A percentile compares a stretch with the other conserved stretches of the same genome.
These are phyloP conservation scores for Oasisia sp. DNA, from an alignment of 2,888 invertebrate species.

Conservation along the genomic window DNA sequence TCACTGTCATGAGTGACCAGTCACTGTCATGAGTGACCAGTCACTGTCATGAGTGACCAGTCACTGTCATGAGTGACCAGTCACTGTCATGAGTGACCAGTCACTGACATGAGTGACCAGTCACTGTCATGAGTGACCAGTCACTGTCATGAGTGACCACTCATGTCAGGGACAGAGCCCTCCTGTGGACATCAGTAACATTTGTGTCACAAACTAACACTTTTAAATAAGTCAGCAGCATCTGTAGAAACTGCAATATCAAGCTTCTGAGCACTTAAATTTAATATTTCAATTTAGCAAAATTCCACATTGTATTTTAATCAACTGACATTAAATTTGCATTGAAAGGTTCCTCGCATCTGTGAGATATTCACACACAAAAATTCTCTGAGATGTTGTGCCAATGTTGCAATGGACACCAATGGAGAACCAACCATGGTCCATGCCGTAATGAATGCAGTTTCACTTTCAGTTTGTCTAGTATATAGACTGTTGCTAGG, in stretches of 20 bases:
- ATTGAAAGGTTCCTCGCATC: background rate
- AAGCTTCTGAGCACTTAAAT: background rate
- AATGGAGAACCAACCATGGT: background rate
- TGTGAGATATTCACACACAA: background rate
- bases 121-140: background rate
- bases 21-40: too few relatives aligned
- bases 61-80: too few relatives aligned
- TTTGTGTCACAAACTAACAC: background rate
- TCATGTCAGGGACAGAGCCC: background rate
- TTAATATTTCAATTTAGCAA: background rate
- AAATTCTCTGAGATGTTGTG: background rate
- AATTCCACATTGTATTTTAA: background rate
- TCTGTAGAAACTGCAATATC: background rate
- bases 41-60: too few relatives aligned
- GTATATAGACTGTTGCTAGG: background rate
- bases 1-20: too few relatives aligned
- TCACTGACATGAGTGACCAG: too few relatives aligned
- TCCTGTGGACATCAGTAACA: background rate
- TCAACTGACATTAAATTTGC: background rate
- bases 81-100: too few relatives aligned
- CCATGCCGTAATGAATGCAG: background rate
- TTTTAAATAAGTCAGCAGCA: background rate
- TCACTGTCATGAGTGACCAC: background rate
- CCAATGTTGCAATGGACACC: background rate
- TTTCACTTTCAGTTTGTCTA: too few relatives aligned